Evolutionary conservation across 2,888 invertebrate genomes (phyloP).

Genomic region (Eudasyphora cyanicolor): DNA sequence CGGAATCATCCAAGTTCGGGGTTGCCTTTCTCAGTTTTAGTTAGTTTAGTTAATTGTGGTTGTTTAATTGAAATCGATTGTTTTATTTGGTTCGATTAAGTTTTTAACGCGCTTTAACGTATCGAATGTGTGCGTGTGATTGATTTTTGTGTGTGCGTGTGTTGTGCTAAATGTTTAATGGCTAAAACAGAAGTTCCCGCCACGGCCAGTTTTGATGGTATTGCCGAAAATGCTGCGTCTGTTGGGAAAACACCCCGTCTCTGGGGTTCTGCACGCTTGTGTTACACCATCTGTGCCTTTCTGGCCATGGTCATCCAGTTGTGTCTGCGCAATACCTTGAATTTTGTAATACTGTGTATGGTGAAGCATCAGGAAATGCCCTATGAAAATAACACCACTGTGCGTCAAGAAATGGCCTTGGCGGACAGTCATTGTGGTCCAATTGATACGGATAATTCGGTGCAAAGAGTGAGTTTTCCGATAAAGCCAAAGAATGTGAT

Average conservation of each 20-base stretch:
- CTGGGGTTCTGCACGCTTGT: slow-evolving; percentile 77
- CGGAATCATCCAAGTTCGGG: not conserved
- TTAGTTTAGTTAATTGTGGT: not conserved
- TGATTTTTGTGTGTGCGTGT: too few species aligned
- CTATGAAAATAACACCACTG: slow-evolving; percentile 35
- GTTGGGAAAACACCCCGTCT: slow-evolving; percentile 61
- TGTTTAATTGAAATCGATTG: not conserved
- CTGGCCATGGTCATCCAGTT: slow-evolving; percentile 76
- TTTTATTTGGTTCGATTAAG: not conserved
- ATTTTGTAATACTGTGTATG: slow-evolving; percentile 82
- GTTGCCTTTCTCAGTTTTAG: not conserved
- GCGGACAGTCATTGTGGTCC: slow-evolving; percentile 36
- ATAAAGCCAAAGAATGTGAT: too few species aligned
- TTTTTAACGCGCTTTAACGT: slow-evolving; percentile 42
- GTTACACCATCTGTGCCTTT: slow-evolving; percentile 78
- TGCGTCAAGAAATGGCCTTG: not conserved
- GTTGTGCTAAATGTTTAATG: slow-evolving; percentile 40
- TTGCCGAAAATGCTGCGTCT: slow-evolving; percentile 51
- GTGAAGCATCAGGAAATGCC: slow-evolving; percentile 77
- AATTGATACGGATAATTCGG: slow-evolving; percentile 28
- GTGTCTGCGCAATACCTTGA: slow-evolving; percentile 81
- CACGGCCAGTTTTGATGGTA: slow-evolving; percentile 46
- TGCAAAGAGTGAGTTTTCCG: slow-evolving; percentile 40
- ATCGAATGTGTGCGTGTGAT: not conserved
- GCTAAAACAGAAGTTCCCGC: slow-evolving; percentile 21